Evolutionary conservation across 2,888 invertebrate genomes (phyloP).

Genomic region (Archaeoteleia sp.): DNA sequence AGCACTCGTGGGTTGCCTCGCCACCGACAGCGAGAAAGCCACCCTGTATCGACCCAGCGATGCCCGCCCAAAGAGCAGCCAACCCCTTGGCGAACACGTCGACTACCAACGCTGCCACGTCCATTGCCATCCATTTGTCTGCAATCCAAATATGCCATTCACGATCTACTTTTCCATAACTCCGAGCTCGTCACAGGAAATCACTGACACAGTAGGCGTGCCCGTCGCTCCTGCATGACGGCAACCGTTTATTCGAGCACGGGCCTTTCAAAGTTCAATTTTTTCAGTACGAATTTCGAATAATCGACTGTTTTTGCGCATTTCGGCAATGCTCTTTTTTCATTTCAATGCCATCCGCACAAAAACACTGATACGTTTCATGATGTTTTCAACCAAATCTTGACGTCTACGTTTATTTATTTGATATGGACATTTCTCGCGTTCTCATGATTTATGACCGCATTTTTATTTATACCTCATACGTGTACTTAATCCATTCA

Average conservation of each 20-base stretch:
- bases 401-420: no score
- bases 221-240: background rate
- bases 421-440: no score
- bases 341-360: no score
- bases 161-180: constrained; percentile 18
- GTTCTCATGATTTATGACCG: no score
- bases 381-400: no score
- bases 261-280: background rate
- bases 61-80: constrained; percentile 61
- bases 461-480: no score
- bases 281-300: background rate
- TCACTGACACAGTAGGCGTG: constrained; percentile 9
- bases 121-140: constrained; percentile 23
- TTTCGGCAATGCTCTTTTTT: no score
- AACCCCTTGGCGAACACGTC: constrained; percentile 18
- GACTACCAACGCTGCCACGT: constrained; percentile 8
- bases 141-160: constrained; percentile 19
- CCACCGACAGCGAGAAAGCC: constrained; percentile 60
- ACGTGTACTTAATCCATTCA: no score
- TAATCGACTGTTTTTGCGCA: no score
- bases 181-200: constrained; percentile 9
- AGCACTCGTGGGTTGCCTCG: constrained; percentile 56
- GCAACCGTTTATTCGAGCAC: background rate
- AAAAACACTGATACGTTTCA: no score
- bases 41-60: constrained; percentile 70